phyloP scores from a whole-genome alignment of 2,888 invertebrate species.

The Buathra laborator region DNA sequence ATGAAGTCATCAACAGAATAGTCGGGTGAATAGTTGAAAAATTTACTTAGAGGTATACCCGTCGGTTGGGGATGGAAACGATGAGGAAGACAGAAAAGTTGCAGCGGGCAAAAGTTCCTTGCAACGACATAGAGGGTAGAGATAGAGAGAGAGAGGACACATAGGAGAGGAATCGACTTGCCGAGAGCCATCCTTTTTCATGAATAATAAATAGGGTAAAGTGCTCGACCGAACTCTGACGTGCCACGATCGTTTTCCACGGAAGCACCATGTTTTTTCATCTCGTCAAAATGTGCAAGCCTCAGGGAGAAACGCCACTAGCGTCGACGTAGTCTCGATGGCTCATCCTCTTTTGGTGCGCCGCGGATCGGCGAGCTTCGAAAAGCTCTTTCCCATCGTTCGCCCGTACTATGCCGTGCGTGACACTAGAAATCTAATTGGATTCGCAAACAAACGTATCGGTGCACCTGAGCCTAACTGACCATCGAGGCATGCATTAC shows the following conservation, averaged over 20 bases:
- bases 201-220: slow-evolving; percentile 84
- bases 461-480: slow-evolving; percentile 6
- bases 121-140: slow-evolving; percentile 5
- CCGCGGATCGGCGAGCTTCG: slow-evolving; percentile 44
- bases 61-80: background rate
- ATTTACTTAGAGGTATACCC: slow-evolving; percentile 18
- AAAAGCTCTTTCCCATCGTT: slow-evolving; percentile 50
- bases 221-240: slow-evolving; percentile 74
- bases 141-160: background rate
- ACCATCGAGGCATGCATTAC: background rate
- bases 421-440: slow-evolving; percentile 38
- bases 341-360: slow-evolving; percentile 60
- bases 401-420: slow-evolving; percentile 18
- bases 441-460: slow-evolving; percentile 27
- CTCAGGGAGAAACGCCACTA: slow-evolving; percentile 70
- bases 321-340: slow-evolving; percentile 69
- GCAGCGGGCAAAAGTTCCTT: slow-evolving; percentile 58
- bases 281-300: slow-evolving; percentile 81
- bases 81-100: slow-evolving; percentile 37
- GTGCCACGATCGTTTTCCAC: slow-evolving; percentile 77
- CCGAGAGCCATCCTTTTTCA: slow-evolving; percentile 76
- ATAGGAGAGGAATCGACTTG: slow-evolving; percentile 41
- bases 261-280: slow-evolving; percentile 82
- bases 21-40: slow-evolving; percentile 42
- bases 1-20: slow-evolving; percentile 23